Evolutionary conservation across 2,113 vertebrate species (phyloP).

Genomic region (Petrocephalus microphthalmus): DNA sequence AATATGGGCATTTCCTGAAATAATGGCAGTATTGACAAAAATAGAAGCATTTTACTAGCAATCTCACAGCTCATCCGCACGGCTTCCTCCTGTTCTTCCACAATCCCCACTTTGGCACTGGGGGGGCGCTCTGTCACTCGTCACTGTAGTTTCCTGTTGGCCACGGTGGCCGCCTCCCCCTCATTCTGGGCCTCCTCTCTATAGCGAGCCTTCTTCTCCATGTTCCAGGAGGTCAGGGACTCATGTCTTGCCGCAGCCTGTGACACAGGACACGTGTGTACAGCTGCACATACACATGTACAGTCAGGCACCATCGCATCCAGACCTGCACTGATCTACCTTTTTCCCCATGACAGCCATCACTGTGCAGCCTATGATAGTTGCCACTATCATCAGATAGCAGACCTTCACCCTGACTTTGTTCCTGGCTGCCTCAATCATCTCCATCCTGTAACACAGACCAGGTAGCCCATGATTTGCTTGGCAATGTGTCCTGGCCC

Average conservation of each 20-base stretch:
- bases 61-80: too few species aligned
- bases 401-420: slow-evolving; percentile 72
- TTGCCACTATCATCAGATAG: slow-evolving; percentile 74
- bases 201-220: slow-evolving; percentile 76
- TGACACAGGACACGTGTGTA: not conserved
- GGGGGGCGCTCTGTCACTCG: not conserved
- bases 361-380: slow-evolving; percentile 63
- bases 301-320: not conserved
- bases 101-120: not conserved
- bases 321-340: slow-evolving; percentile 56
- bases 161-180: not conserved
- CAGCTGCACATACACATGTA: not conserved
- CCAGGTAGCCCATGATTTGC: not conserved
- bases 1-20: not conserved
- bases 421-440: slow-evolving; percentile 74
- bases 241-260: slow-evolving; percentile 70
- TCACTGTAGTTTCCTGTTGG: slow-evolving; percentile 51
- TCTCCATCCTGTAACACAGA: slow-evolving; percentile 65
- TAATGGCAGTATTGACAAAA: not conserved
- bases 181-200: slow-evolving; percentile 48
- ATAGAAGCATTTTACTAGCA: not conserved
- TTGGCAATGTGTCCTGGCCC: not conserved
- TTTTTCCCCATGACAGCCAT: slow-evolving; percentile 74
- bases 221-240: slow-evolving; percentile 61
- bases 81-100: not conserved